Percentiles rank a stretch among this genome's conserved stretches.
Conservation (phyloP, 2,797 vertebrate species). For the Chiroxiphia lanceolata region DNA sequence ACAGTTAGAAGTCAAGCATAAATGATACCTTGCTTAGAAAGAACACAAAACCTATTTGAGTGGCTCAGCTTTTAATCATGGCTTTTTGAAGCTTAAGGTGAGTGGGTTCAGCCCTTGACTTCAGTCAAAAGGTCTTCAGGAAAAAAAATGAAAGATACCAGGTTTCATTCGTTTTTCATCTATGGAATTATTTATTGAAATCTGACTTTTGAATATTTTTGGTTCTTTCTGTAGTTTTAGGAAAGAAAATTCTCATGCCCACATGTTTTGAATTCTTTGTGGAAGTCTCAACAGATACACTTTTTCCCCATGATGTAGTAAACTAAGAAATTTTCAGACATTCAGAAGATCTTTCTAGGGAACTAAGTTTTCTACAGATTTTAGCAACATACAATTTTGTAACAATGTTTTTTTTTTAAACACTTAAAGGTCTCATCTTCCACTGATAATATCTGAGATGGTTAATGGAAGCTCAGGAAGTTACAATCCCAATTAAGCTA, state of each 20-base stretch:
- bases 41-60: not conserved
- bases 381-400: not conserved
- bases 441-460: not conserved
- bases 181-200: not conserved
- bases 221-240: not conserved
- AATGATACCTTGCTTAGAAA: not conserved
- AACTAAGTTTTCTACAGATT: not conserved
- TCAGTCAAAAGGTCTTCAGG: not conserved
- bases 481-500: not conserved
- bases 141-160: not conserved
- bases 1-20: not conserved
- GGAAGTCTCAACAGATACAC: not conserved
- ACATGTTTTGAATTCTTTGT: not conserved
- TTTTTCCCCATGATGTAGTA: fast-evolving
- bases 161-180: not conserved
- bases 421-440: not conserved
- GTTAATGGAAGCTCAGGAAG: not conserved
- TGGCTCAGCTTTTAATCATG: not conserved
- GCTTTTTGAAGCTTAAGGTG: not conserved
- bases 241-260: not conserved
- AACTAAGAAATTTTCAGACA: not conserved
- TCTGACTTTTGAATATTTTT: not conserved
- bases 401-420: no score
- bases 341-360: not conserved
- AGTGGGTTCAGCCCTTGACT: not conserved